A percentile compares a stretch with the other conserved stretches of the same genome.
Evolutionary conservation across 2,888 invertebrate genomes (phyloP).

Genomic region (Sarcophaga variegata): DNA sequence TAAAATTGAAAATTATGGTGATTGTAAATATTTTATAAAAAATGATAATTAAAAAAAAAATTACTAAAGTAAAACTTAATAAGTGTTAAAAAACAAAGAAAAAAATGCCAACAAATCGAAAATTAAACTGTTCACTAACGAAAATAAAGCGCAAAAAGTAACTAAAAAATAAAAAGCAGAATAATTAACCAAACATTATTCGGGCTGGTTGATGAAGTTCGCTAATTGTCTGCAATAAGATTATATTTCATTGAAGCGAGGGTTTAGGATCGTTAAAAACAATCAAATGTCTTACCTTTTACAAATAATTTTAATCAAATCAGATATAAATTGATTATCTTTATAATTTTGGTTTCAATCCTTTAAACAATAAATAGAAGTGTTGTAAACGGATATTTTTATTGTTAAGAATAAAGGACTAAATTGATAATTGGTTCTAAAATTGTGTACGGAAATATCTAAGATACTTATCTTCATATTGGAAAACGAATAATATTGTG

Average conservation of each 20-base stretch:
- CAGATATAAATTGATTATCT: slow-evolving; percentile 18
- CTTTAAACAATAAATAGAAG: neutral
- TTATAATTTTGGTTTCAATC: neutral
- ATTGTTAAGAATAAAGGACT: too few relatives aligned
- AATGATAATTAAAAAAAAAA: slow-evolving; percentile 18
- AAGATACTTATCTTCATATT: too few relatives aligned
- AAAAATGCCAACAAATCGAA: slow-evolving; percentile 15
- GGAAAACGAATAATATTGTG: too few relatives aligned
- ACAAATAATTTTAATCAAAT: slow-evolving; percentile 3
- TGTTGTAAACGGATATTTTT: slow-evolving; percentile 2
- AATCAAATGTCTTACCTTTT: slow-evolving; percentile 1
- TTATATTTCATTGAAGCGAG: neutral
- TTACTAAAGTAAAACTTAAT: neutral
- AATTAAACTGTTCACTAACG: neutral
- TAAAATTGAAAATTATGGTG: slow-evolving; percentile 10
- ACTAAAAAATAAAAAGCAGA: slow-evolving; percentile 4
- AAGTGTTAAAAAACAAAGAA: neutral
- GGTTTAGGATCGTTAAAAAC: slow-evolving; percentile 4
- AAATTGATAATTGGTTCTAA: too few relatives aligned
- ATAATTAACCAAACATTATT: slow-evolving; percentile 32
- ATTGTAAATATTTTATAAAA: neutral
- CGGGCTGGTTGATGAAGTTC: slow-evolving; percentile 34
- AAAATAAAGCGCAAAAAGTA: slow-evolving; percentile 26
- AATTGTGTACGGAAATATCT: too few relatives aligned
- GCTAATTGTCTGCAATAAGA: neutral